Evolutionary conservation across 2,888 invertebrate species (phyloP), one percentile per base, ranked within the genome.

Genomic region (Drosophila nr. medialis): DNA sequence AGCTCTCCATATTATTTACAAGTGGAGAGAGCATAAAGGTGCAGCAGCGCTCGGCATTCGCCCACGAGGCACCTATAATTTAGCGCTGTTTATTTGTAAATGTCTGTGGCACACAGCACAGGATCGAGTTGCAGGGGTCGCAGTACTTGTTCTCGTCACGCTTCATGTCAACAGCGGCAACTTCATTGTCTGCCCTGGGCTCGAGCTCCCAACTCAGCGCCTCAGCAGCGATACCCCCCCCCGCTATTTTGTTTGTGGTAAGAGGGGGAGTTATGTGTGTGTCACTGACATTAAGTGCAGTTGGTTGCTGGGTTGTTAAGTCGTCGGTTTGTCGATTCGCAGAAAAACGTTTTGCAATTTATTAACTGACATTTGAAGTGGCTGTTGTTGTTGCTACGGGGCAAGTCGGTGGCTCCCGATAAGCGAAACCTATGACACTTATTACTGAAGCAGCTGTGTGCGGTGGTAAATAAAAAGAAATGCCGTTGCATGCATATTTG

Each of bases 21-120:
- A 70, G 78, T 68, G 79, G 68, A 42, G 50, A 21, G 42, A 49
- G 27, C 34, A 55, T 50, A 62, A 29, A 38, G 34, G 67, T 34
- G 53, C 40, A 38, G 32, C 62, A 45, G 50, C n/a, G 40, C 18
- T 42, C n/a, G 63, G 48, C 56, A 67, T 68, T 65, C 81, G 69
- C 82, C 85, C 82, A 77, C 75, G 71, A 75, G 86, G 79, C 78
- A 86, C 83, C 85, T 86, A 88, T 90, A 89, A 89, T 89, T 90
- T 89, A 83, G 78, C 81, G 75, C 77, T 85, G 85, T 90, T 89
- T 90, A 90, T 88, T 89, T 86, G 86, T 86, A 86, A 84, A 89
- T 89, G 88, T 83, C 88, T 89, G 85, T 78, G 76, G 75, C 62
- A 81, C 32, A 27, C 38, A 27, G 72, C 21, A 64, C 55, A 30